Evolutionary conservation across 2,888 invertebrate species (phyloP).

Genomic region (Crepidodera aurea): DNA sequence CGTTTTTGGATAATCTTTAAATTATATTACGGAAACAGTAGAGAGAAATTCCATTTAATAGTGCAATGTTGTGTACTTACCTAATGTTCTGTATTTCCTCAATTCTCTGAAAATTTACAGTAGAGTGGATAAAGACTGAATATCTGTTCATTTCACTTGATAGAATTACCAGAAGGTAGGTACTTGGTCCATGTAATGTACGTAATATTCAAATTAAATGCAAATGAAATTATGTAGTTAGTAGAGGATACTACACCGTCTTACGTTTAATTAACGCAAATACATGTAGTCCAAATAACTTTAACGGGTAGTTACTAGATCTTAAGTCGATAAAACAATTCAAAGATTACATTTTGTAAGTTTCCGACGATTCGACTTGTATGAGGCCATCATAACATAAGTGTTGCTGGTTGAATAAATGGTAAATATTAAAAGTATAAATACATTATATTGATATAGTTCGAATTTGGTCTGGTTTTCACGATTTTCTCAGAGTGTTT

Average conservation of each 20-base stretch:
- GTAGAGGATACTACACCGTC: background rate
- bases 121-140: constrained; percentile 15
- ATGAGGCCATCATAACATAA: too few species aligned
- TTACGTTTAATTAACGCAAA: constrained; percentile 2
- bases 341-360: too few species aligned
- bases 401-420: too few species aligned
- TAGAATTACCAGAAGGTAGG: constrained; percentile 21
- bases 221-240: constrained; percentile 26
- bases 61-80: background rate
- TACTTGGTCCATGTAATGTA: constrained; percentile 27
- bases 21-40: too few species aligned
- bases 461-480: too few species aligned
- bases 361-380: too few species aligned
- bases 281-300: background rate
- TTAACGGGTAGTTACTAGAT: too few species aligned
- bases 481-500: too few species aligned
- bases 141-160: constrained; percentile 20
- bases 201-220: constrained; percentile 27
- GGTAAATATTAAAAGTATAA: too few species aligned
- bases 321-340: too few species aligned
- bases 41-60: background rate
- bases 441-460: too few species aligned
- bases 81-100: background rate
- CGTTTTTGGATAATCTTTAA: too few species aligned
- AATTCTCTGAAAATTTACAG: constrained; percentile 9